A percentile compares a stretch with the other conserved stretches of the same genome.
phyloP scores from a whole-genome alignment of 2,797 vertebrate species.

The Takifugu rubripes region DNA sequence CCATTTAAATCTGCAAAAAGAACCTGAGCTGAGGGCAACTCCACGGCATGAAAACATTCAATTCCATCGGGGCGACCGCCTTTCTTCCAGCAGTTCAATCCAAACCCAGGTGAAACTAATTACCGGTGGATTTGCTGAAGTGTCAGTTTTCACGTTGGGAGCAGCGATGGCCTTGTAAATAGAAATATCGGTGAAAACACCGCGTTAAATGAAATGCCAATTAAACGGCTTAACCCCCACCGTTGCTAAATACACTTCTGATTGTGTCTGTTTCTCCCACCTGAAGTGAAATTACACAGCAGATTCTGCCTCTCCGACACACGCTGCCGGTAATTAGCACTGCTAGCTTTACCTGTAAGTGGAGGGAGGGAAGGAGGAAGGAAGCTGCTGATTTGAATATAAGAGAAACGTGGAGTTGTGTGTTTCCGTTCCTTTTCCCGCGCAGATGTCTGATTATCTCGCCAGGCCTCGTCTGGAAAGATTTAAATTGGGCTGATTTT shows the following conservation, averaged over 20 bases:
- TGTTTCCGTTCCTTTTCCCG: too few species aligned
- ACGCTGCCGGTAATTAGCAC: slow-evolving; percentile 31
- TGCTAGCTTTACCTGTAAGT: too few species aligned
- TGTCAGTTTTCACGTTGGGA: slow-evolving; percentile 11
- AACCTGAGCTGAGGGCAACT: too few species aligned
- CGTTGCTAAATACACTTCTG: slow-evolving; percentile 17
- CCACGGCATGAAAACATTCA: too few species aligned
- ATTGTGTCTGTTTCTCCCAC: slow-evolving; percentile 6
- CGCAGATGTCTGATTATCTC: too few species aligned
- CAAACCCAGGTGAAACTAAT: slow-evolving; percentile 32
- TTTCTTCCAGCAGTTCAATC: slow-evolving; percentile 23
- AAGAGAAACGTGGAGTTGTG: too few species aligned
- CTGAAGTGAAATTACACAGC: slow-evolving; percentile 19
- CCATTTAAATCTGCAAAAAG: too few species aligned
- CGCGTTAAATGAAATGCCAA: slow-evolving; percentile 24
- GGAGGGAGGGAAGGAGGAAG: too few species aligned
- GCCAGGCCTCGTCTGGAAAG: too few species aligned
- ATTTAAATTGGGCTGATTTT: too few species aligned
- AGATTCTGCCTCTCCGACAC: slow-evolving; percentile 16
- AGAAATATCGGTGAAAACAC: slow-evolving; percentile 26
- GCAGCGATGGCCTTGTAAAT: slow-evolving; percentile 34
- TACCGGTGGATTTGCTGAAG: slow-evolving; percentile 26
- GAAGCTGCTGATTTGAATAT: neutral
- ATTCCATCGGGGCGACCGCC: too few species aligned
- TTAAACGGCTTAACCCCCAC: slow-evolving; percentile 7